These are phyloP conservation scores for Ellobium chinense DNA, from an alignment of 2,888 invertebrate genomes.

Conservation along the genomic window DNA sequence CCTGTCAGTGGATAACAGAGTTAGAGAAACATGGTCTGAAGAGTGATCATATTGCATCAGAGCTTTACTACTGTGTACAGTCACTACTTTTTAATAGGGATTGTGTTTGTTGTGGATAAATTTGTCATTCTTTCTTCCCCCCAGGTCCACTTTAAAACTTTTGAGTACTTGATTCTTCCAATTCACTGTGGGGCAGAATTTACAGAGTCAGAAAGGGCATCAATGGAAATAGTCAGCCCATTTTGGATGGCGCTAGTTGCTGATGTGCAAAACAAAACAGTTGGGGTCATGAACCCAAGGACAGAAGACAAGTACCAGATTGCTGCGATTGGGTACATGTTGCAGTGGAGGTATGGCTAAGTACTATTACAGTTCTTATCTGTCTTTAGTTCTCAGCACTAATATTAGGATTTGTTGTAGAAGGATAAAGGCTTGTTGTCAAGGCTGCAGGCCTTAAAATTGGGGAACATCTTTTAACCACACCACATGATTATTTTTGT, in stretches of 20 bases:
- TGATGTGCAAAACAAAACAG: conserved; percentile 30
- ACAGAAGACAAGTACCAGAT: conserved; percentile 40
- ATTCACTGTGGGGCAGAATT: conserved; percentile 44
- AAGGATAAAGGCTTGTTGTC: no score
- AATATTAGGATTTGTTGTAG: no score
- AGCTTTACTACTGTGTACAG: no score
- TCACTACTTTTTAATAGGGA: no score
- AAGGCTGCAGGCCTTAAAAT: no score
- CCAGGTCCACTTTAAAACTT: conserved; percentile 46
- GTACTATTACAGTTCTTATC: not conserved
- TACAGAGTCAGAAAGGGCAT: conserved; percentile 5
- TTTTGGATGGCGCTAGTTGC: conserved; percentile 45
- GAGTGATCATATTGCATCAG: no score
- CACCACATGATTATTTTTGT: no score
- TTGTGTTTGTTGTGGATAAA: no score
- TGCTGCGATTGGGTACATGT: conserved; percentile 44
- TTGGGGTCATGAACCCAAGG: conserved; percentile 37
- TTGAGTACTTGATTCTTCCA: conserved; percentile 42
- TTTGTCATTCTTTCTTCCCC: no score
- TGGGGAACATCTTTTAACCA: no score
- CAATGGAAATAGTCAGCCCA: conserved; percentile 1
- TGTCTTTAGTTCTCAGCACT: not conserved
- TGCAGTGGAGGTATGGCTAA: conserved; percentile 41
- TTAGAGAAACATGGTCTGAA: no score
- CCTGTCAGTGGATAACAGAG: no score